These are phyloP conservation scores for Sander vitreus DNA, from an alignment of 2,113 vertebrate genomes.

Conservation along the genomic window DNA sequence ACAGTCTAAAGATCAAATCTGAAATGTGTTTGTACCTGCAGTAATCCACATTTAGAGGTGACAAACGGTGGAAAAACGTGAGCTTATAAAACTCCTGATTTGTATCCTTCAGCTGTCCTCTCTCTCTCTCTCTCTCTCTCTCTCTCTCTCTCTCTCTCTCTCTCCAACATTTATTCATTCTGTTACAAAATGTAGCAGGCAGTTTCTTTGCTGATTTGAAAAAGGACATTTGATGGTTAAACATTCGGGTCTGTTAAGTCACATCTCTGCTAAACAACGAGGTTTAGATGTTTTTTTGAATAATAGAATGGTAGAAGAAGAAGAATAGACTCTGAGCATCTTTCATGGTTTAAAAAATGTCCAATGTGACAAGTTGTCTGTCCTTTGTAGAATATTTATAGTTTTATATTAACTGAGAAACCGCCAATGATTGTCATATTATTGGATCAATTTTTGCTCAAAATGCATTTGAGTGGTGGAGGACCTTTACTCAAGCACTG, in stretches of 20 bases:
- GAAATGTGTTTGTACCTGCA: not conserved
- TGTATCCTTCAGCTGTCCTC: constrained; percentile 34
- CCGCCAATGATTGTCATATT: constrained; percentile 14
- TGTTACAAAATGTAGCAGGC: constrained; percentile 1
- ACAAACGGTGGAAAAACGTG: constrained; percentile 20
- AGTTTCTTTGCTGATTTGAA: not conserved
- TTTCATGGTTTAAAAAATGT: not conserved
- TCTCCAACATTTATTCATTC: constrained; percentile 12
- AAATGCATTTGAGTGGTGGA: not conserved
- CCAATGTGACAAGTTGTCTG: not conserved
- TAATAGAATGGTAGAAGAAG: not conserved
- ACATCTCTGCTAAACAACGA: not conserved
- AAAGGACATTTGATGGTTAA: not conserved
- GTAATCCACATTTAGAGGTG: constrained; percentile 10
- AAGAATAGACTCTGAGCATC: not conserved
- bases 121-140: not conserved
- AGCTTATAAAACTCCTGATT: constrained; percentile 15
- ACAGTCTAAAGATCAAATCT: constrained; percentile 64
- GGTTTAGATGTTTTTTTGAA: not conserved
- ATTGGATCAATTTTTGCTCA: not conserved
- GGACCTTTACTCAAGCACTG: not conserved
- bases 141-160: not conserved
- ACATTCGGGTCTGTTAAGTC: not conserved
- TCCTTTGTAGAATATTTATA: constrained; percentile 26
- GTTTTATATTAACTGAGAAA: constrained; percentile 9